phyloP scores from a whole-genome alignment of 2,797 vertebrate species.

The Pempheris klunzingeri region DNA sequence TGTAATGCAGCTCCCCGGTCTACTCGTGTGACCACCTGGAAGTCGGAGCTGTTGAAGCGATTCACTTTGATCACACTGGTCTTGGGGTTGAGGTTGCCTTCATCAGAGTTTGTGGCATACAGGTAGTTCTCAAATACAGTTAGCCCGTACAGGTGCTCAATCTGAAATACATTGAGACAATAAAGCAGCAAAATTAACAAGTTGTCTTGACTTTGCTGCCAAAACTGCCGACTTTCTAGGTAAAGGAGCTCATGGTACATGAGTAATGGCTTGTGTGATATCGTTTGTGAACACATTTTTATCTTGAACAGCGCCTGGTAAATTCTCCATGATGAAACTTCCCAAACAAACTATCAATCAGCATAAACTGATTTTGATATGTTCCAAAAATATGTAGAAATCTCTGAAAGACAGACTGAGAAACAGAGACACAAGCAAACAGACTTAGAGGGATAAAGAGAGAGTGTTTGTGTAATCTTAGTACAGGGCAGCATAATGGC shows the following conservation, averaged over 20 bases:
- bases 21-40: conserved; percentile 94
- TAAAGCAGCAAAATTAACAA: background rate
- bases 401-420: conserved; percentile 16
- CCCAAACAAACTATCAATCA: conserved; percentile 22
- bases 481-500: conserved; percentile 17
- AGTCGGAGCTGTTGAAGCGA: conserved; percentile 97
- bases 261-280: conserved; percentile 33
- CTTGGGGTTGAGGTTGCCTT: conserved; percentile 95
- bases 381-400: conserved; percentile 20
- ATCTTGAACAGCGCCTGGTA: conserved; percentile 22
- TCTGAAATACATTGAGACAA: conserved; percentile 80
- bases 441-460: conserved; percentile 19
- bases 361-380: conserved; percentile 19
- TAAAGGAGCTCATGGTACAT: conserved; percentile 10
- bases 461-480: conserved; percentile 55
- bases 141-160: conserved; percentile 94
- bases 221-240: background rate
- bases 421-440: conserved; percentile 22
- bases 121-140: conserved; percentile 99
- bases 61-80: conserved; percentile 97
- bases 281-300: conserved; percentile 4
- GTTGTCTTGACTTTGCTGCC: background rate
- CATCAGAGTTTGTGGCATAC: conserved; percentile 97
- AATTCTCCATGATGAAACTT: conserved; percentile 19
- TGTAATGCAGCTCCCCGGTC: conserved; percentile 95